A percentile compares a stretch with the other conserved stretches of the same genome.
These are phyloP conservation scores for Leucozona laternaria DNA, from an alignment of 2,888 invertebrate species.

Conservation along the genomic window DNA sequence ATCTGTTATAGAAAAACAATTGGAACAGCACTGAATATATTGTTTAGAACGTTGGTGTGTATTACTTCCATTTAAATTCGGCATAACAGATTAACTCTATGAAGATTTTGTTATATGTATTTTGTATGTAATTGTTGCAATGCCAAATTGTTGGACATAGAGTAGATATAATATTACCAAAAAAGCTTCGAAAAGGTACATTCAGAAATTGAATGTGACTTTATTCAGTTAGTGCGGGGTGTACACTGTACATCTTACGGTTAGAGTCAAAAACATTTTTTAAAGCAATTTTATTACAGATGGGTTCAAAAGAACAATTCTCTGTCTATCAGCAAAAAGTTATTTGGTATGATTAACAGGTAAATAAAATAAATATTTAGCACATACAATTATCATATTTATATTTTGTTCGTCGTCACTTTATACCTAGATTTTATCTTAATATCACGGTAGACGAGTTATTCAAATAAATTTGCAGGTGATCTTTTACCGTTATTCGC, in stretches of 20 bases:
- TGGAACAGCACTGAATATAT: no score
- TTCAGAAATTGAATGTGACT: no score
- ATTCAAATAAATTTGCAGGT: neutral
- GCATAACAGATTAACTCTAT: no score
- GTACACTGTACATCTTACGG: neutral
- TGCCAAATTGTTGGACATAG: no score
- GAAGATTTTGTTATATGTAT: no score
- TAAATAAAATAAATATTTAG: slow-evolving; percentile 1
- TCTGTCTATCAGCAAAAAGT: neutral
- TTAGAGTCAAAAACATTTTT: neutral
- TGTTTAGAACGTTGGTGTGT: no score
- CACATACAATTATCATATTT: neutral
- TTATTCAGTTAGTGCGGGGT: neutral
- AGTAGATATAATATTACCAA: no score
- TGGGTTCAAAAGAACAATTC: neutral
- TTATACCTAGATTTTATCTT: neutral
- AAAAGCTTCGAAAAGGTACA: no score
- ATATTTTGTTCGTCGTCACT: neutral
- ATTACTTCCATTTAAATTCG: no score
- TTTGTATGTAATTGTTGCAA: no score
- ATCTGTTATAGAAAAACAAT: no score
- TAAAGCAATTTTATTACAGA: neutral
- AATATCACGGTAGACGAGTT: neutral
- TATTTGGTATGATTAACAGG: neutral
- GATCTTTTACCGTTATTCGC: neutral